Conservation (phyloP, 2,113 vertebrate species). For the Oreochromis niloticus region DNA sequence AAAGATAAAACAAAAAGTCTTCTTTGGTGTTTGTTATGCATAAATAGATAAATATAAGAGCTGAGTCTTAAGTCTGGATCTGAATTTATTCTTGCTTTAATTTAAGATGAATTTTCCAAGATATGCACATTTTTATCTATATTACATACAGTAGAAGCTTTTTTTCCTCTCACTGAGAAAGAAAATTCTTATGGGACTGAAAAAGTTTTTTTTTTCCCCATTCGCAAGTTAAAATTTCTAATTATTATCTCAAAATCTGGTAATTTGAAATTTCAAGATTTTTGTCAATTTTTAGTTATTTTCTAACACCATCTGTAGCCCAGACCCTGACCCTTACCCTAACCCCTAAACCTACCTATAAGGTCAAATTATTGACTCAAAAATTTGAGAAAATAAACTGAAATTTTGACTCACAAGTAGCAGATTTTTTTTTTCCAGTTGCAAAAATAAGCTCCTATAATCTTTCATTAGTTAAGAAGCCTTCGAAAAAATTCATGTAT, state of each 20-base stretch:
- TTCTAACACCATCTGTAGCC: not conserved
- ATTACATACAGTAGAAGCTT: not conserved
- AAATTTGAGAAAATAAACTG: not conserved
- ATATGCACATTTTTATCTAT: not conserved
- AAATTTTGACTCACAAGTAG: not conserved
- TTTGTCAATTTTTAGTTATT: not conserved
- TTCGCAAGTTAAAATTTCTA: rapidly evolving
- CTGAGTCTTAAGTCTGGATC: not conserved
- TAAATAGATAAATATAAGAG: not conserved
- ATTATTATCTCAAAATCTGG: not conserved
- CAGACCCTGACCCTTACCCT: not conserved
- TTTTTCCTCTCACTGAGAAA: not conserved
- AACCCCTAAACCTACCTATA: not conserved
- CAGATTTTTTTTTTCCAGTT: not conserved
- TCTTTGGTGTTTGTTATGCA: not conserved
- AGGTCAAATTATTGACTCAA: not conserved
- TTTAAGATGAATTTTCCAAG: not conserved
- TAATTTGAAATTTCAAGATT: not conserved
- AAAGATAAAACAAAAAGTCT: not conserved
- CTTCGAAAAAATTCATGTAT: not conserved
- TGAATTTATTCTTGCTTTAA: not conserved
- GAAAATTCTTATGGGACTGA: not conserved
- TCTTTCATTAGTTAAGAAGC: not conserved
- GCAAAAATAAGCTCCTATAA: not conserved
- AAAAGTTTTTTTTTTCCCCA: not conserved